Percentiles rank a stretch among this genome's conserved stretches.
phyloP scores from a whole-genome alignment of 2,888 invertebrate genomes.

The Coremacera marginata region DNA sequence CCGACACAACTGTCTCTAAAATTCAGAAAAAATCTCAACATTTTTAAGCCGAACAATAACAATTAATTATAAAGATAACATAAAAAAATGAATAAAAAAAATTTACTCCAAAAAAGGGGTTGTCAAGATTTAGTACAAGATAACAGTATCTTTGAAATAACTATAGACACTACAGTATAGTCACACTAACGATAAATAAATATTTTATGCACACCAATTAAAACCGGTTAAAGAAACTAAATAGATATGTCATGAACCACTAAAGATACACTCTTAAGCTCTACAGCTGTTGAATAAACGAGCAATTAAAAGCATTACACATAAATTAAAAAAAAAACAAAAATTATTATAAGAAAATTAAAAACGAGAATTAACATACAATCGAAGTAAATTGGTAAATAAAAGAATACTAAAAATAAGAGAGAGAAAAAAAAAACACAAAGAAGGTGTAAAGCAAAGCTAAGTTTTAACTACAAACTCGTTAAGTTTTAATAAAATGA shows the following conservation, averaged over 20 bases:
- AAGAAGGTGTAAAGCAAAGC: neutral
- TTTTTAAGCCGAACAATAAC: too few relatives aligned
- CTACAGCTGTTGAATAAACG: neutral
- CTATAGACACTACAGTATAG: neutral
- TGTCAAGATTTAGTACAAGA: too few relatives aligned
- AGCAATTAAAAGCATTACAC: neutral
- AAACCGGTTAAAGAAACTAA: too few relatives aligned
- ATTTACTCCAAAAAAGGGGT: too few relatives aligned
- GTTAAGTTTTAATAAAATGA: neutral
- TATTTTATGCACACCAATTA: too few relatives aligned
- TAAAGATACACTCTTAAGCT: conserved; percentile 2
- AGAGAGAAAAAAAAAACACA: neutral
- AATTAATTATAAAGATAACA: too few relatives aligned
- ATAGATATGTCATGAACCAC: neutral
- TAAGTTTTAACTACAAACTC: neutral
- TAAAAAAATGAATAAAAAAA: too few relatives aligned
- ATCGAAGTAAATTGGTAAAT: neutral
- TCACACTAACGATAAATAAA: neutral
- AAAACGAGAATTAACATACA: too few relatives aligned
- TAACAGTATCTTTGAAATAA: too few relatives aligned
- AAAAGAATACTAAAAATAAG: neutral
- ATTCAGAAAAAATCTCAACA: too few relatives aligned
- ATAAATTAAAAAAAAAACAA: neutral
- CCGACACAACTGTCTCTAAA: too few relatives aligned
- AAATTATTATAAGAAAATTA: neutral